These are phyloP conservation scores for Argyra leucocephala DNA, from an alignment of 2,888 invertebrate genomes.

Conservation along the genomic window DNA sequence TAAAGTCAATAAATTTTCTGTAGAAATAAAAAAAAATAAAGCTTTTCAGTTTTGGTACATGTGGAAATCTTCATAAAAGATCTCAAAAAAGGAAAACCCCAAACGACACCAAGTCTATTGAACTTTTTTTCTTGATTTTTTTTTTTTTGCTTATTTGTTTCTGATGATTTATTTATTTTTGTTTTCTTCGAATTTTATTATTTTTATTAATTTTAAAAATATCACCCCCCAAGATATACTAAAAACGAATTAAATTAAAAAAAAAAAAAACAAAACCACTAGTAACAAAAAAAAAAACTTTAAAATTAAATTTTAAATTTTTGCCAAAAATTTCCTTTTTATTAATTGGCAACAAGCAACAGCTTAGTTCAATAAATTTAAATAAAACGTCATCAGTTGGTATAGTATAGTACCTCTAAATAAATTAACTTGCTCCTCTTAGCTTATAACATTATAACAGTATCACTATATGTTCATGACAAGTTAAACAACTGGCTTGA, in stretches of 20 bases:
- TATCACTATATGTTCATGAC: no score
- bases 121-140: slow-evolving; percentile 16
- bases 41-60: neutral
- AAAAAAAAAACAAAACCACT: no score
- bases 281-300: neutral
- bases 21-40: neutral
- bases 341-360: no score
- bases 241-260: neutral
- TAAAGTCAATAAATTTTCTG: neutral
- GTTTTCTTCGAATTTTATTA: neutral
- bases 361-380: no score
- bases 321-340: neutral
- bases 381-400: no score
- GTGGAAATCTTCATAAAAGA: neutral
- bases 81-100: neutral
- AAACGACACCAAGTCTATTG: slow-evolving; percentile 13
- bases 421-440: no score
- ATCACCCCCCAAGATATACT: neutral
- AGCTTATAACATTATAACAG: no score
- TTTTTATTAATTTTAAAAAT: neutral
- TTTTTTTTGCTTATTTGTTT: slow-evolving; percentile 15
- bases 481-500: no score
- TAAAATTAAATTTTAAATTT: neutral
- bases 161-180: slow-evolving; percentile 14
- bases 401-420: no score